These are phyloP conservation scores for Cairina moschata DNA, from an alignment of 2,113 vertebrate species.

Conservation along the genomic window DNA sequence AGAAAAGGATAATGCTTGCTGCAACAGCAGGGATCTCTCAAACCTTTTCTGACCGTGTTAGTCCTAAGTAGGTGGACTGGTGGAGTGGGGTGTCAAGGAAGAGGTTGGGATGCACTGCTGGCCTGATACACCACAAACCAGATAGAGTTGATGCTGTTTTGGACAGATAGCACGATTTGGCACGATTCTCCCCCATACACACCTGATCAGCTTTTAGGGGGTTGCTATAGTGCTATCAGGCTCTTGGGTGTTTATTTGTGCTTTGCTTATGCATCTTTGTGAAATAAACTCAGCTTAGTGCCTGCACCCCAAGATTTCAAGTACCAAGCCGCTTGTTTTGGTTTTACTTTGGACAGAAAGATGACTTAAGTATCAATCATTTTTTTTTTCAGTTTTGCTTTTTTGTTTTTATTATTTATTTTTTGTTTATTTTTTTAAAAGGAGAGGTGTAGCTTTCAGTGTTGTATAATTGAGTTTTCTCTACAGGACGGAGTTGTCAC, in stretches of 20 bases:
- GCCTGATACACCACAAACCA: not conserved
- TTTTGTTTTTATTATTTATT: too few relatives aligned
- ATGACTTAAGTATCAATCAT: not conserved
- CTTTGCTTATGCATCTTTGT: not conserved
- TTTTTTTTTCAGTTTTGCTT: not conserved
- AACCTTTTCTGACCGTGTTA: not conserved
- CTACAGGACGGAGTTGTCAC: not conserved
- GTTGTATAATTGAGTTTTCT: not conserved
- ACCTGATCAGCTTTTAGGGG: not conserved
- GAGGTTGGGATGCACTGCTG: not conserved
- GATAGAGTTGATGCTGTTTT: not conserved
- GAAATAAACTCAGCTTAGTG: not conserved
- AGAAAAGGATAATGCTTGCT: not conserved
- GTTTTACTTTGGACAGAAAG: not conserved
- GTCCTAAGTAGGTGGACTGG: not conserved
- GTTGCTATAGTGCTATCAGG: not conserved
- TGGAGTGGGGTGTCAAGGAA: not conserved
- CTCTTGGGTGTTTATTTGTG: not conserved
- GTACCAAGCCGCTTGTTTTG: not conserved
- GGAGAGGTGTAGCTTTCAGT: not conserved
- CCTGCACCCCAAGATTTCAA: not conserved
- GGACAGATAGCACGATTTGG: not conserved
- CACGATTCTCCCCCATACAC: rapidly evolving
- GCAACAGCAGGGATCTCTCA: not conserved
- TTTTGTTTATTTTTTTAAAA: not conserved